Conservation (phyloP, 2,888 invertebrate genomes). For the Ctena decussata region DNA sequence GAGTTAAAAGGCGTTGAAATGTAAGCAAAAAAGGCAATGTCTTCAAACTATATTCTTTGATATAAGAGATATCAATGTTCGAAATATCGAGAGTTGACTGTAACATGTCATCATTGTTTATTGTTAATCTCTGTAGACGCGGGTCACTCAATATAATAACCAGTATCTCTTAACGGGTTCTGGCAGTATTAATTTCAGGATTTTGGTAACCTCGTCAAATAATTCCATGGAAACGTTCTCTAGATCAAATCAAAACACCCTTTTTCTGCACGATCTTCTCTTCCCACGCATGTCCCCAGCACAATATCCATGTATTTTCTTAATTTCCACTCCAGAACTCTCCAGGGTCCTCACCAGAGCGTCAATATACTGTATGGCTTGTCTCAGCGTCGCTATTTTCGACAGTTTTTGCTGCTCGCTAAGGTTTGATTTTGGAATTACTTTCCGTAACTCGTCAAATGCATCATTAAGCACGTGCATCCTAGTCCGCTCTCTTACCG, state of each 20-base stretch:
- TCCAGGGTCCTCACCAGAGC: constrained; percentile 80
- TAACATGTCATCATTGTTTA: too few species aligned
- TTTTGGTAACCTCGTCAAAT: too few species aligned
- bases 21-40: too few species aligned
- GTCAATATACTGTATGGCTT: constrained; percentile 86
- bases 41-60: too few species aligned
- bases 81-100: too few species aligned
- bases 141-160: too few species aligned
- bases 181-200: too few species aligned
- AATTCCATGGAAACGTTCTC: too few species aligned
- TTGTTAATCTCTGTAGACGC: too few species aligned
- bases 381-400: constrained; percentile 86
- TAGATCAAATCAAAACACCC: constrained; percentile 18
- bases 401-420: constrained; percentile 86
- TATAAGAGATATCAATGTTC: too few species aligned
- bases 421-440: constrained; percentile 85
- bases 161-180: too few species aligned
- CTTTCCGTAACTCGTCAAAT: constrained; percentile 85
- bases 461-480: constrained; percentile 87
- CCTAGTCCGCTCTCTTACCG: constrained; percentile 84
- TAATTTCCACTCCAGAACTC: constrained; percentile 79
- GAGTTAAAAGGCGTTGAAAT: too few species aligned
- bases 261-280: constrained; percentile 69
- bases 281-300: constrained; percentile 77
- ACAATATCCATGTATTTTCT: constrained; percentile 69